Percentiles rank a stretch among this genome's conserved stretches.
These are phyloP conservation scores for Stenotaenia linearis DNA, from an alignment of 2,888 invertebrate species.

Conservation along the genomic window DNA sequence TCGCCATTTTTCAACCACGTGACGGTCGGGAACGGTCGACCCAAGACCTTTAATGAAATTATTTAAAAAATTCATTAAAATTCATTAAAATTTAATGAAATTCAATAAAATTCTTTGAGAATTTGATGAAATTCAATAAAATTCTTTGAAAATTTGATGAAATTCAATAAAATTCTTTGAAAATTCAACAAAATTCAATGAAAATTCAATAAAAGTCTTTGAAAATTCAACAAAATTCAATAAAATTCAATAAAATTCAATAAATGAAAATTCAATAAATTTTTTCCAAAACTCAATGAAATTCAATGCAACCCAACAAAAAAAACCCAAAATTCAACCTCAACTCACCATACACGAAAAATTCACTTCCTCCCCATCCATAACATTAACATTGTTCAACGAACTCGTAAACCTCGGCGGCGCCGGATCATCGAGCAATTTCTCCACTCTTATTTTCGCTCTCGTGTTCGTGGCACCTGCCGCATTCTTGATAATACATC, in stretches of 20 bases:
- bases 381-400: slow-evolving; percentile 67
- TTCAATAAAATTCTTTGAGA: no score
- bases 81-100: not conserved
- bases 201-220: slow-evolving; percentile 34
- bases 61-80: not conserved
- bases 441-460: slow-evolving; percentile 53
- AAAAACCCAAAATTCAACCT: not conserved
- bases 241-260: no score
- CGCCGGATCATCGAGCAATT: slow-evolving; percentile 57
- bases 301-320: no score
- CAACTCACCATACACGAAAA: slow-evolving; percentile 58
- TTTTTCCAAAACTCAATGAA: no score
- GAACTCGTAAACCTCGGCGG: slow-evolving; percentile 72
- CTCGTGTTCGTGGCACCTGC: slow-evolving; percentile 83
- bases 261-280: not conserved
- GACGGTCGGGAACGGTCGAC: slow-evolving; percentile 56
- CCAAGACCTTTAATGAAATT: slow-evolving; percentile 34
- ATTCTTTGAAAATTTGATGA: not conserved
- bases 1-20: slow-evolving; percentile 70
- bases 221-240: no score
- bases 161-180: no score
- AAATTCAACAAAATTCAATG: not conserved
- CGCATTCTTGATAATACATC: slow-evolving; percentile 83
- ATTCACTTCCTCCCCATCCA: slow-evolving; percentile 81
- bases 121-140: not conserved